phyloP scores from a whole-genome alignment of 2,888 invertebrate species.

The Epirrita christyi region DNA sequence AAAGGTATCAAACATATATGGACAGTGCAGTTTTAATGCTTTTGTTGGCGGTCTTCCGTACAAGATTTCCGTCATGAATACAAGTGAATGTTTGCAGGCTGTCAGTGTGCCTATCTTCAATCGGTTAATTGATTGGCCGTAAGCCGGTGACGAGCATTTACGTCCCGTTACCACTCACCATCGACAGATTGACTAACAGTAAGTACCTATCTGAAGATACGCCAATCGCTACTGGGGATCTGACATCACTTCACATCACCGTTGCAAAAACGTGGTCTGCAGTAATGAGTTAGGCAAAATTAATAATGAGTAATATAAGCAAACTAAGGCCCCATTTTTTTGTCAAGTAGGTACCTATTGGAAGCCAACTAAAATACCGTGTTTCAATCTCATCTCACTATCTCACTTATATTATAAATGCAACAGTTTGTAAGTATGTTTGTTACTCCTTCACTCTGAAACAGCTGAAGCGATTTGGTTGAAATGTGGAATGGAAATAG shows the following conservation, averaged over 20 bases:
- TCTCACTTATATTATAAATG: no score
- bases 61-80: constrained; percentile 1
- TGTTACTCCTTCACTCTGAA: no score
- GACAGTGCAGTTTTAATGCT: not conserved
- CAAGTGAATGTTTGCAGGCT: constrained; percentile 26
- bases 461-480: no score
- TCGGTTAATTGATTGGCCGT: constrained; percentile 61
- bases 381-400: no score
- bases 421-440: no score
- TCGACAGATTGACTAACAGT: constrained; percentile 36
- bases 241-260: constrained; percentile 38
- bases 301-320: no score
- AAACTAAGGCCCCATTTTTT: no score
- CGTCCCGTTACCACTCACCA: constrained; percentile 47
- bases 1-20: no score
- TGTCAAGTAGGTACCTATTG: no score
- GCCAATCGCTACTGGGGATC: constrained; percentile 50
- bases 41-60: not conserved
- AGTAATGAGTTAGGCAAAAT: not conserved
- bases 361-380: no score
- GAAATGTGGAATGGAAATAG: no score
- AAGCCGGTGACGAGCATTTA: constrained; percentile 46
- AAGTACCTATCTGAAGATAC: constrained; percentile 37
- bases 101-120: constrained; percentile 48
- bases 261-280: constrained; percentile 41